Evolutionary conservation across 2,888 invertebrate species (phyloP), one percentile per base, ranked within the genome.

Genomic region (Uropetala carovei): DNA sequence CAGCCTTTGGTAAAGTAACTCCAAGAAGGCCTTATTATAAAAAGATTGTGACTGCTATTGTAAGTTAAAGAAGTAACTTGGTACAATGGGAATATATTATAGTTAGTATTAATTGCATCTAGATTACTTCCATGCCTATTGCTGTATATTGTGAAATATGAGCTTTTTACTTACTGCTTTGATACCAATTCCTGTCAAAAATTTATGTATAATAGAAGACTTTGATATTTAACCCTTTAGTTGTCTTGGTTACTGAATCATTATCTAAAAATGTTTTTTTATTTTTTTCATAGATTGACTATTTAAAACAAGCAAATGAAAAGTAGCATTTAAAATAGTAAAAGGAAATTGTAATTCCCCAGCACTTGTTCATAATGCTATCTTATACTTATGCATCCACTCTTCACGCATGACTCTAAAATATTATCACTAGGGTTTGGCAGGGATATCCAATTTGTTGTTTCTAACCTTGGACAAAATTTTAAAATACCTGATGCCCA

Each of bases 361-460:
- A 18, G 75, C 75, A 75, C 75, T 27, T 75, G 75, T 75, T 75
- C 75, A 75, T 27, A 27, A 27, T 27, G 27, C 27, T 27, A 27
- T 22, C 22, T 75, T 16, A 75, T 75, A 75, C 14, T 22, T 22
- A 75, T 75, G 27, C 75, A 75, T 75, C 27, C 75, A 75, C 75
- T 27, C 75, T 75, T 13, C 27, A 75, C 10, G 75, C 22, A 75
- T 75, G 10, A 27, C 27, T 75, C 75, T 27, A 75, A 43, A 75
- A 75, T 75, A 75, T 75, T 27, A 68, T 68, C 22, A 75, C 27
- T 75, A 75, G 75, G 75, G 75, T 75, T 75, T 75, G 75, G 75
- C 75, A 75, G 75, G 75, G 75, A 75, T 75, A 75, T 75, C 75
- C 75, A 75, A 27, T 75, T 75, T 75, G 75, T 27, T 75, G 75